Conservation (phyloP, 2,113 vertebrate genomes). For the Pseudorhombus dupliciocellatus region DNA sequence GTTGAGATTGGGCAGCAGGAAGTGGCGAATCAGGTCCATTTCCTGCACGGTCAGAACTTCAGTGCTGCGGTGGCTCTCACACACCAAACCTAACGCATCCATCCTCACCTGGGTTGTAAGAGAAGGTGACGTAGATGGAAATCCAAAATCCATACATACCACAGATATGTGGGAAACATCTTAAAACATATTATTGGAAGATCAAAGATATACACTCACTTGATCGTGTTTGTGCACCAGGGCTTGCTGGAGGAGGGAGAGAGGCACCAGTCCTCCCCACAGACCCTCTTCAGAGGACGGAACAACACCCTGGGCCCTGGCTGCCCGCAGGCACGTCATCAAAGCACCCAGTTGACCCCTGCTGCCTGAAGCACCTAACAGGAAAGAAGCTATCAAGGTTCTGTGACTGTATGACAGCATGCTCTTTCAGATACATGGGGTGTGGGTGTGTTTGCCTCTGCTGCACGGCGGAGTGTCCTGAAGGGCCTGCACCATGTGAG, state of each 20-base stretch:
- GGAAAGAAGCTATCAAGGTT: too few relatives aligned
- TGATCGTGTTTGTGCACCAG: conserved; percentile 93
- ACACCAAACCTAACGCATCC: conserved; percentile 93
- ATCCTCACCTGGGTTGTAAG: conserved; percentile 84
- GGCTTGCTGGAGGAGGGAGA: conserved; percentile 84
- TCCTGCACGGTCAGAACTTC: conserved; percentile 87
- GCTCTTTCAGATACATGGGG: neutral
- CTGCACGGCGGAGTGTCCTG: conserved; percentile 81
- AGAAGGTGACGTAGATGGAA: neutral
- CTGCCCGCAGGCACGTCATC: conserved; percentile 92
- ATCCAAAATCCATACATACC: neutral
- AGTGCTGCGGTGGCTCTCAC: conserved; percentile 92
- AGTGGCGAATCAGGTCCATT: conserved; percentile 88
- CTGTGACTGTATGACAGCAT: neutral
- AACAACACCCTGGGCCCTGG: conserved; percentile 89
- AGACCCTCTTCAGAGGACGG: conserved; percentile 76
- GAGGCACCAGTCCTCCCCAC: conserved; percentile 85
- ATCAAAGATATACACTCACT: conserved; percentile 71
- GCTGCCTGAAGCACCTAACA: conserved; percentile 72
- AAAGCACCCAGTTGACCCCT: conserved; percentile 90
- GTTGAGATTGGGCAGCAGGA: conserved; percentile 89
- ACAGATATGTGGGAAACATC: neutral
- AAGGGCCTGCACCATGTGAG: conserved; percentile 90
- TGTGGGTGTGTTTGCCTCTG: conserved; percentile 80
- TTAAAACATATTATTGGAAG: neutral